A percentile compares a stretch with the other conserved stretches of the same genome.
These are phyloP conservation scores for Plutella xylostella DNA, from an alignment of 2,888 invertebrate genomes.

Conservation along the genomic window DNA sequence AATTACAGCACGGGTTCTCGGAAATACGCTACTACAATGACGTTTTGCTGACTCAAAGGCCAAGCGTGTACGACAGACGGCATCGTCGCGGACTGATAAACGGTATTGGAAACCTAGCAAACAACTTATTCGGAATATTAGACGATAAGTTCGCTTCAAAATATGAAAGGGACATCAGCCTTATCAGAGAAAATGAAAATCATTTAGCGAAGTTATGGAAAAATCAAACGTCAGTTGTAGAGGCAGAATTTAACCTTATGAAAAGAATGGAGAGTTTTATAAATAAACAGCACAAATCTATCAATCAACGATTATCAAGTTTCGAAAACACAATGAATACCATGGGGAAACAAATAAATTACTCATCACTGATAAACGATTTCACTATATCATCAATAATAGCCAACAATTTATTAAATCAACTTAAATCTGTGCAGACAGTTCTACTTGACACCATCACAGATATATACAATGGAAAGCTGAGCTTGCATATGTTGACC, in stretches of 20 bases:
- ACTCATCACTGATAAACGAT: not conserved
- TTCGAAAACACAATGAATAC: not conserved
- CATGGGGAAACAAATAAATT: not conserved
- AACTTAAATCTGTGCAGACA: not conserved
- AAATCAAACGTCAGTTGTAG: slow-evolving; percentile 14
- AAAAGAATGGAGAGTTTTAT: slow-evolving; percentile 4
- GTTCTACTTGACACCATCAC: not conserved
- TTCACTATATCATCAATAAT: not conserved
- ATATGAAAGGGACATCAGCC: slow-evolving; percentile 10
- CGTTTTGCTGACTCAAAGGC: too few species aligned
- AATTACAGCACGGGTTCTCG: too few species aligned
- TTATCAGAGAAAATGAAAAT: slow-evolving; percentile 9
- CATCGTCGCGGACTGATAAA: slow-evolving; percentile 13
- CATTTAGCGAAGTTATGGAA: slow-evolving; percentile 12
- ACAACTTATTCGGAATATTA: slow-evolving; percentile 15
- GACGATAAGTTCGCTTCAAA: slow-evolving; percentile 15
- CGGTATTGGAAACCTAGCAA: slow-evolving; percentile 14
- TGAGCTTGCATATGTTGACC: not conserved
- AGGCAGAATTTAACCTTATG: slow-evolving; percentile 12
- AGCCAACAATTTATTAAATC: not conserved
- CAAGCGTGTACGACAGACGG: too few species aligned
- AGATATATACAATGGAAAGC: not conserved
- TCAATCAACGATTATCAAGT: slow-evolving; percentile 6
- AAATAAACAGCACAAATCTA: slow-evolving; percentile 8
- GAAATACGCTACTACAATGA: too few species aligned